phyloP scores from a whole-genome alignment of 2,888 invertebrate species.

The Hypselothyrea guttata region DNA sequence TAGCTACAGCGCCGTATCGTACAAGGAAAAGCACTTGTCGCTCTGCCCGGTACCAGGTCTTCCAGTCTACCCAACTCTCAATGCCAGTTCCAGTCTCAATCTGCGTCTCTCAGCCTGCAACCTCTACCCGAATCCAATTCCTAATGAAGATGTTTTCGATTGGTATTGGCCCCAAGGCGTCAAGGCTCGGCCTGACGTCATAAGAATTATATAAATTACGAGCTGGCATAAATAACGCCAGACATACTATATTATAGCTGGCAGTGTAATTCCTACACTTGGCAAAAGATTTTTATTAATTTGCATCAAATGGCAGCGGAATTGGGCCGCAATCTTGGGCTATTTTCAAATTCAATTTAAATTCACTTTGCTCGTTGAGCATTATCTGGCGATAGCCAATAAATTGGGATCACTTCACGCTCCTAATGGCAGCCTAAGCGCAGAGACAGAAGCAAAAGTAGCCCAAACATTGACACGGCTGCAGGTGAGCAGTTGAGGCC shows the following conservation, averaged over 20 bases:
- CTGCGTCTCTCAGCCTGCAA: too few species aligned
- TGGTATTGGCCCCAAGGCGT: constrained; percentile 41
- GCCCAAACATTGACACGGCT: constrained; percentile 54
- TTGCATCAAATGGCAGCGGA: constrained; percentile 11
- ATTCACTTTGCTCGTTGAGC: constrained; percentile 83
- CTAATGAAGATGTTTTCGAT: constrained; percentile 70
- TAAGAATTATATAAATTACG: constrained; percentile 68
- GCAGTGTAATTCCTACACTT: not conserved
- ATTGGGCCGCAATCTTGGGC: constrained; percentile 32
- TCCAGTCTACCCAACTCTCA: constrained; percentile 5
- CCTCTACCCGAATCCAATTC: constrained; percentile 36
- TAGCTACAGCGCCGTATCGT: constrained; percentile 77
- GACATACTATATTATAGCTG: constrained; percentile 21
- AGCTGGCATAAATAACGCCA: constrained; percentile 48
- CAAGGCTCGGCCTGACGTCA: constrained; percentile 50
- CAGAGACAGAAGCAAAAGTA: constrained; percentile 69
- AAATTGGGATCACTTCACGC: constrained; percentile 82
- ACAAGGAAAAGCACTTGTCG: constrained; percentile 81
- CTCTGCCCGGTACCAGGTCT: constrained; percentile 14
- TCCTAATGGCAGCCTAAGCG: constrained; percentile 78
- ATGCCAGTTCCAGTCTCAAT: constrained; percentile 3
- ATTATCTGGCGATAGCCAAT: constrained; percentile 82
- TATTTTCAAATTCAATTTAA: constrained; percentile 81
- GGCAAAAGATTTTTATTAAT: too few species aligned
- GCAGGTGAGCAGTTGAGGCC: constrained; percentile 43